Base-by-base conservation (phyloP, 1,140 invertebrate species). In the Euwallacea similis region DNA sequence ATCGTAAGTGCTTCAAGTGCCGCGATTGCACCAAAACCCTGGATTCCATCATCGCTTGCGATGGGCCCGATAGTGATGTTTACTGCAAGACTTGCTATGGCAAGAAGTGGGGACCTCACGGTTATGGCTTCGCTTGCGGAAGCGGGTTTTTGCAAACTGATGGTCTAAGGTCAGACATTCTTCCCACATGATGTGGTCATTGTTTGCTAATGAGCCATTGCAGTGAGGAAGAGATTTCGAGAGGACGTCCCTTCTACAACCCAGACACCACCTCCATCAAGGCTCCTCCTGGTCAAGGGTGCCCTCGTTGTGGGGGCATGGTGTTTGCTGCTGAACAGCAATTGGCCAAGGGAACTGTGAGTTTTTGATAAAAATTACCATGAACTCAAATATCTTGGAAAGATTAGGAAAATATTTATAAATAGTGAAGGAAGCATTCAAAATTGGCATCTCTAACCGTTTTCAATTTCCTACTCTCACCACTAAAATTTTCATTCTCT, bases 1-100 rank as follows among this genome's bases (percentile, higher is more conserved):
- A 94, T 86, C 90, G 97, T 85, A 98, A 98, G 84, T 99, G 97
- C 85, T 98, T 97, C 87, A 98, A 98, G 82, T 99, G 97, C 83
- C 90, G 87, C 81, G 93, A 94, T 76, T 98, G 97, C 83, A 92
- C 89, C 76, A 95, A 95, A 79, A 93, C 92, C 16, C 85, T 98
- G 60, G 95, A 97, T 80, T 98, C 95, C 15, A 95, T 95, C 79
- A 93, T 93, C 75, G 95, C 94, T 74, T 95, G 94, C 80, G 94
- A 95, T 79, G 94, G 94, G 41, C 93, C 94, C 42, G 92, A 96
- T 78, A 87, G 86, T 71, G 92, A 97, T 74, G 90, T 98, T 56
- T 98, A 96, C 83, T 98, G 95, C 84, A 96, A 93, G 81, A 93
- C 92, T 74, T 96, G 93, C 83, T 95, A 96, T 80, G 91, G 90